Evolutionary conservation across 2,797 vertebrate species (phyloP), one percentile per base, ranked within the genome.

Genomic region (Arnoldichthys spilopterus): DNA sequence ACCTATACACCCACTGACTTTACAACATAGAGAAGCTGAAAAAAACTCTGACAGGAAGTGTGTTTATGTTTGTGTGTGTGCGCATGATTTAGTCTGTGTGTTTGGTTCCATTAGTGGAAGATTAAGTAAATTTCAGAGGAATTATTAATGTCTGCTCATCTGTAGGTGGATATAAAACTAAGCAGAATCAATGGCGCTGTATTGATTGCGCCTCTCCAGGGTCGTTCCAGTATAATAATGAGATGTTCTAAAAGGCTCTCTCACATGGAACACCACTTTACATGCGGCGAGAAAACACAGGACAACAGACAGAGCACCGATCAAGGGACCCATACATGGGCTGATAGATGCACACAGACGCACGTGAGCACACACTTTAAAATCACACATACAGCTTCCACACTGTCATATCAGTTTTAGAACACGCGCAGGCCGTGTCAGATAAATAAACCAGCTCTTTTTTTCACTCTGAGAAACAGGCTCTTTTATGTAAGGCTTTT

Each of bases 91-190:
- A 83, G 20, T 34, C 82, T 2, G 70, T 78, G 87, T 88, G 87
- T 88, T 87, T 86, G 85, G 86, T 87, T 87, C 89, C 88, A 88
- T 91, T 90, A 88, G 88, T 68, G 64, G 87, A 88, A 93, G 90
- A 93, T 93, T 92, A 93, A 92, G 88, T 90, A 90, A 90, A 93
- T 94, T 92, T 92, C 90, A 89, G 86, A 85, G 83, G 90, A 92
- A 93, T 93, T 94, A 93, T 93, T 92, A 93, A 94, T 91, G 91
- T 89, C 82, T 84, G 87, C 90, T 92, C 90, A 90, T 91, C 93
- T 92, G 92, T 88, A 88, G 90, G 89, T 90, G 89, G 92, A 93
- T 92, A 92, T 92, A 93, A 92, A 93, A 92, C 91, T 89, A 89
- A 92, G 89, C 90, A 90, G 89, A 91, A 94, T 94, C 92, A 91